Base-by-base conservation (phyloP, 2,888 invertebrate genomes). In the Biston stratarius region DNA sequence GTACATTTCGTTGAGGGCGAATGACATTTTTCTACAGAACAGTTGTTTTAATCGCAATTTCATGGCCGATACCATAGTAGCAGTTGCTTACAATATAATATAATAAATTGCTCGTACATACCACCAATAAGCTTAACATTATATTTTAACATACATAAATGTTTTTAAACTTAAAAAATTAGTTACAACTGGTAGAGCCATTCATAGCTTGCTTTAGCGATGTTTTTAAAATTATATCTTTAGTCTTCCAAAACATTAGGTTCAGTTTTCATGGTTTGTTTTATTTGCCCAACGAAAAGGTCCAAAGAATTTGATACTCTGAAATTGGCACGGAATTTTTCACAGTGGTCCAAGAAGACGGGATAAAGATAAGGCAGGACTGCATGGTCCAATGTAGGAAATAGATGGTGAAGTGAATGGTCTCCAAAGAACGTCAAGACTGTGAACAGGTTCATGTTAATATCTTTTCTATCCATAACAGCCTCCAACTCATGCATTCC, bases 311-410 rank as follows among this genome's bases (percentile, higher is more conserved):
- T 89, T 6, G 90, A 82, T 6, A 79, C 75, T 66, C 80, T 79
- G 63, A 86, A 89, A 56, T 89, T 89, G 0, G 86, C 85, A 34
- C 94, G 91, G 78, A 96, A 96, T 77, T 96, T 95, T 14, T 93
- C 81, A 64, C 84, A 88, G 3, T 83, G 81, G 15, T 87, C 73
- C 24, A 87, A 64, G 61, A 90, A 87, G 0, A 84, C 88, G 0
- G 96, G 95, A 77, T 96, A 94, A 6, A 97, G 88, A 56, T 95
- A 91, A 15, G 95, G 94, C 14, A 97, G 87, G 24, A 96, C 88
- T 0, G 95, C 95, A 78, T 97, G 97, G 83, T 97, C 97, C 11
- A 97, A 82, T 0, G 97, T 96, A 0, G 97, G 97, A 75, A 97
- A 96, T 73, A 97, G 86, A 85, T 97, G 97, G 82, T 97, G 97